phyloP scores from a whole-genome alignment of 1,140 invertebrate species.

The Caenorhabditis latens region DNA sequence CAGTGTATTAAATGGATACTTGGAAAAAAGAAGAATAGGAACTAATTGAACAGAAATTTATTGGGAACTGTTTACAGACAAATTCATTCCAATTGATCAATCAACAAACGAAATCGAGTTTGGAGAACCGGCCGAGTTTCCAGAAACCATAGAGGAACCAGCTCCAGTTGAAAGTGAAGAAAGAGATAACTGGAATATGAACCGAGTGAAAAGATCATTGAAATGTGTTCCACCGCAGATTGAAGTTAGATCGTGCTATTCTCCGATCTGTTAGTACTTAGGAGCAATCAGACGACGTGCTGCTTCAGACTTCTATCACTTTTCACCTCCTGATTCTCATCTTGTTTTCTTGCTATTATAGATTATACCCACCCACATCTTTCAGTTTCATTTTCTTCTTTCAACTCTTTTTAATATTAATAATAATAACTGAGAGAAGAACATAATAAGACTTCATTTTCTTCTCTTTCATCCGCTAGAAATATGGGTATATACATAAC shows the following conservation, averaged over 20 bases:
- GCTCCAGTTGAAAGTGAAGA: constrained; percentile 29
- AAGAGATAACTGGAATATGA: neutral
- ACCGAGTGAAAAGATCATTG: constrained; percentile 37
- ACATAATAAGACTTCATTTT: constrained; percentile 33
- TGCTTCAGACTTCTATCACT: neutral
- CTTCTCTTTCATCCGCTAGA: neutral
- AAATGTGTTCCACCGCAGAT: constrained; percentile 20
- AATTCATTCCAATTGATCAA: constrained; percentile 44
- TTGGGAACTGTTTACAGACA: constrained; percentile 19
- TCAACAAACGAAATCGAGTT: constrained; percentile 22
- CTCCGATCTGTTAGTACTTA: neutral
- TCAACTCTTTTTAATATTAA: neutral
- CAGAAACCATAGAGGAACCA: constrained; percentile 32
- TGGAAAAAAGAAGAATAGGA: constrained; percentile 1
- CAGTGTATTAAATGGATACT: constrained; percentile 22
- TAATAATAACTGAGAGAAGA: constrained; percentile 26
- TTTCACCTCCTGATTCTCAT: constrained; percentile 18
- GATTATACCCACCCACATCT: neutral
- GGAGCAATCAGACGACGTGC: too few species aligned
- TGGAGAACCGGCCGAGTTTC: constrained; percentile 41
- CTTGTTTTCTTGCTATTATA: neutral
- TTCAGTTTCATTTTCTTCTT: neutral
- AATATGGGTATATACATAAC: constrained; percentile 16
- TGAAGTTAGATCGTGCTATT: constrained; percentile 14
- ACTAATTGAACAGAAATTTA: constrained; percentile 5